Evolutionary conservation across 2,113 vertebrate genomes (phyloP).

Genomic region (Muntiacus muntjak): DNA sequence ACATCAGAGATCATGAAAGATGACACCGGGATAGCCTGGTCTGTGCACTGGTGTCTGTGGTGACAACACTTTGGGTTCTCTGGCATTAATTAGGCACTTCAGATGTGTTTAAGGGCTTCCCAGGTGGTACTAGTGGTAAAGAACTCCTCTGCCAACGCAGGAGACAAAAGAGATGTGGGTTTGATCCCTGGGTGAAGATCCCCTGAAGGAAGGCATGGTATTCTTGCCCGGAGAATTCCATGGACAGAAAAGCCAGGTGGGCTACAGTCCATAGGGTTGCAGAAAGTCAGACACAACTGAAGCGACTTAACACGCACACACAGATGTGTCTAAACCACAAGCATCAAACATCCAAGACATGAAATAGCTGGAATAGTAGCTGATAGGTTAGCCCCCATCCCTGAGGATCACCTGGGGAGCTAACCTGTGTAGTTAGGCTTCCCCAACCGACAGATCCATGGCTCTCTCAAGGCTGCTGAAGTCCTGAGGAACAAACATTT

Average conservation of each 20-base stretch:
- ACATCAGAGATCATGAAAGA: background rate
- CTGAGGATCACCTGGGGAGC: background rate
- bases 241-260: background rate
- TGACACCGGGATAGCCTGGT: fast-evolving
- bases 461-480: background rate
- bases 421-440: background rate
- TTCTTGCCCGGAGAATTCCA: background rate
- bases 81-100: background rate
- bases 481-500: background rate
- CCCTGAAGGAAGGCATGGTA: background rate
- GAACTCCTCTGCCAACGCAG: background rate
- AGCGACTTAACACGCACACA: background rate
- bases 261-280: background rate
- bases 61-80: background rate
- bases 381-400: background rate
- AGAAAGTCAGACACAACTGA: background rate
- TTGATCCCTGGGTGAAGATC: background rate
- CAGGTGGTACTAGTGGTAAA: background rate
- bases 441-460: too few species aligned
- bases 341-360: background rate
- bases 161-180: background rate
- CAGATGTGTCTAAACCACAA: background rate
- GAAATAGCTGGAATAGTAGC: background rate
- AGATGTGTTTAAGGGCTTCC: background rate
- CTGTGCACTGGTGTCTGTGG: background rate